Evolutionary conservation across 2,797 vertebrate species (phyloP), one percentile per base, ranked within the genome.

Genomic region (Staurois parvus): DNA sequence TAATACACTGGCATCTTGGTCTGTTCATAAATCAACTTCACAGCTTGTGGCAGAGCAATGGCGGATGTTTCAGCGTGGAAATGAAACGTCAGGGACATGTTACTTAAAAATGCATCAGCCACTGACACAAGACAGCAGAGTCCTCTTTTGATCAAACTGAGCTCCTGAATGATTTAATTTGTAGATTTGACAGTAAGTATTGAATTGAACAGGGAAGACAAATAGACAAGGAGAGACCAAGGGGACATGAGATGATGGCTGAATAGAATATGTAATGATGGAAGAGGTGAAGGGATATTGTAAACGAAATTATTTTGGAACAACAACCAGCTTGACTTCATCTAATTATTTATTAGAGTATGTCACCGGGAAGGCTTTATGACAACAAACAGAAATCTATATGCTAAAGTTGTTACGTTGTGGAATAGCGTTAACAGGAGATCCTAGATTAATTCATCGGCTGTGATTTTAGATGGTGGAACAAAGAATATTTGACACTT

Each of bases 61-160:
- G 85, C 72, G 81, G 76, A 84, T 84, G 76, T 83, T 87, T 87
- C 81, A 59, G 70, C 73, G 76, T 83, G 74, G 81, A 84, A 87
- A 83, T 87, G 85, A 87, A 87, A 87, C 81, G 85, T 87, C 85
- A 87, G 72, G 85, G 76, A 59, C 76, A 75, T 87, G 85, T 87
- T 87, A 87, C 81, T 87, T 87, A 87, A 84, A 87, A 87, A 87
- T 87, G 85, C 85, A 87, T 87, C 85, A 87, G 85, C 81, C 85
- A 69, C 85, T 87, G 81, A 87, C 85, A 87, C 85, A 83, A 87
- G 85, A 87, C 81, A 84, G 81, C 75, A 84, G 85, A 87, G 81
- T 84, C 85, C 70, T 84, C 85, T 87, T 87, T 75, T 87, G 85
- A 87, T 87, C 85, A 87, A 79, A 84, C 76, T 21, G 85, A 87